These are phyloP conservation scores for Matsumyia berberina DNA, from an alignment of 2,888 invertebrate genomes.

Conservation along the genomic window DNA sequence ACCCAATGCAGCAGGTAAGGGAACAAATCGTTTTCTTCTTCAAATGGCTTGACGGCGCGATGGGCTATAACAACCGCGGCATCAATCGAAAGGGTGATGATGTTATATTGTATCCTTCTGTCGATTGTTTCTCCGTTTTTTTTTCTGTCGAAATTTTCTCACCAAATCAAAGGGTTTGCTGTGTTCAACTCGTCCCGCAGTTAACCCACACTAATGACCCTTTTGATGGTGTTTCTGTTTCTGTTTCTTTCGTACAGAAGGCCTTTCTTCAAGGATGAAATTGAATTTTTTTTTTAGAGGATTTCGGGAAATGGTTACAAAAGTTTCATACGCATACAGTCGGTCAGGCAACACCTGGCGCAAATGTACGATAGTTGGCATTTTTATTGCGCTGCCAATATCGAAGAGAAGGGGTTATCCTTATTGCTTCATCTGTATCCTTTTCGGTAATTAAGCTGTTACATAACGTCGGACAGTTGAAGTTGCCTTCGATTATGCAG, in stretches of 20 bases:
- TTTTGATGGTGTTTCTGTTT: conserved; percentile 21
- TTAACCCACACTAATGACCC: conserved; percentile 52
- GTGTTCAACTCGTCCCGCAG: not conserved
- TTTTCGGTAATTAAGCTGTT: conserved; percentile 72
- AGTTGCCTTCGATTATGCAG: conserved; percentile 40
- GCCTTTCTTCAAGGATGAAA: conserved; percentile 65
- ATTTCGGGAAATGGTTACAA: conserved; percentile 67
- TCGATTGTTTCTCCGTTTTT: conserved; percentile 16
- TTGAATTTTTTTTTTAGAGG: conserved; percentile 60
- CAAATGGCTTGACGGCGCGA: conserved; percentile 41
- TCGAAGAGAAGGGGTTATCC: conserved; percentile 65
- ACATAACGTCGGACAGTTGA: conserved; percentile 55
- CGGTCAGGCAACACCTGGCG: conserved; percentile 65
- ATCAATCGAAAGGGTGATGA: conserved; percentile 71
- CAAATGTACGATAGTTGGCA: conserved; percentile 43
- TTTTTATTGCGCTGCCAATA: conserved; percentile 56
- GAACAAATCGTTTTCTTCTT: conserved; percentile 17
- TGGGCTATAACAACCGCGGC: conserved; percentile 9
- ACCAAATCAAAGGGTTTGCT: conserved; percentile 68
- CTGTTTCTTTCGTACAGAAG: conserved; percentile 41
- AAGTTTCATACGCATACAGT: conserved; percentile 5
- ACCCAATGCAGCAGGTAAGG: conserved; percentile 60
- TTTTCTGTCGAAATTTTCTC: conserved; percentile 12
- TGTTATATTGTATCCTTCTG: conserved; percentile 63
- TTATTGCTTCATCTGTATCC: conserved; percentile 64